Evolutionary conservation across 1,140 invertebrate species (phyloP).

Genomic region (Hetaerina americana): DNA sequence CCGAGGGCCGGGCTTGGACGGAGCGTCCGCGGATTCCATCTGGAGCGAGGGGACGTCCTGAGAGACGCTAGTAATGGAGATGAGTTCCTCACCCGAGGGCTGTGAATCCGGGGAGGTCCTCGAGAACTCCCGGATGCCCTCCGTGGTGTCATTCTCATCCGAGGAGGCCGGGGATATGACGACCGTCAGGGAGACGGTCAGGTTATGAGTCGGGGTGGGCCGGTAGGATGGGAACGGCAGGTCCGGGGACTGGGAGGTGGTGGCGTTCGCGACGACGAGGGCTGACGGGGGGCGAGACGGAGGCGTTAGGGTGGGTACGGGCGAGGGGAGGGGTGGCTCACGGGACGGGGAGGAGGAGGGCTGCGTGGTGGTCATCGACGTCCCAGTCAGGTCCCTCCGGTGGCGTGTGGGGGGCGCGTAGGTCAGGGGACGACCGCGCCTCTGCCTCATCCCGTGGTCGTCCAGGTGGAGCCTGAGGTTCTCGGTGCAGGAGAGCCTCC

Average conservation of each 20-base stretch:
- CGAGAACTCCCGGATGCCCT: background rate
- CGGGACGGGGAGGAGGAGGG: background rate
- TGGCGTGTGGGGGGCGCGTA: background rate
- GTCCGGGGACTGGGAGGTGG: background rate
- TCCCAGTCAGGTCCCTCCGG: background rate
- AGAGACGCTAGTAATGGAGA: no score
- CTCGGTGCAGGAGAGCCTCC: background rate
- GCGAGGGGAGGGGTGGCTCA: background rate
- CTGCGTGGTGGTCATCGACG: background rate
- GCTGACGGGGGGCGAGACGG: background rate
- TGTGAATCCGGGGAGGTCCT: no score
- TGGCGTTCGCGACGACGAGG: background rate
- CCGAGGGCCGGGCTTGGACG: no score
- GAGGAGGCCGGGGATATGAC: background rate
- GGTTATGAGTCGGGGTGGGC: background rate
- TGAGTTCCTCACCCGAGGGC: no score
- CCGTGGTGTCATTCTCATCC: background rate
- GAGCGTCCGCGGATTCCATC: no score
- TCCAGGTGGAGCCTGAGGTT: background rate
- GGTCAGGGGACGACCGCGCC: background rate
- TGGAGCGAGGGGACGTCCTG: no score
- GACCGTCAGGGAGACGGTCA: background rate
- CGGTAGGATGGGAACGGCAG: background rate
- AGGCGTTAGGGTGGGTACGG: background rate
- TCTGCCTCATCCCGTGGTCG: background rate